Evolutionary conservation across 2,113 vertebrate genomes (phyloP).

Genomic region (Picathartes gymnocephalus): DNA sequence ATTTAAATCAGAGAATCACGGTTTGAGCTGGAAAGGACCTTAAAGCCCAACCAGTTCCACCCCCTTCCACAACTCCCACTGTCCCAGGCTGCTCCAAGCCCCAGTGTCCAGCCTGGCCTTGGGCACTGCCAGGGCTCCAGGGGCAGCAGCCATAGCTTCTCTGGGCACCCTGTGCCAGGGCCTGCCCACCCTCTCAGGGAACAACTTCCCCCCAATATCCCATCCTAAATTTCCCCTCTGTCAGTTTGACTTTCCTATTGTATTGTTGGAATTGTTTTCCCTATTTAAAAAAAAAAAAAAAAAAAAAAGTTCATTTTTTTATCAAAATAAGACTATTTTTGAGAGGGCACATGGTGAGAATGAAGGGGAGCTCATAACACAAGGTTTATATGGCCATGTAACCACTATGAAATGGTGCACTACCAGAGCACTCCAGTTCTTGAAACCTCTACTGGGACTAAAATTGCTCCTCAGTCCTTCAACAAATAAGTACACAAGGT

Average conservation of each 20-base stretch:
- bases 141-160: neutral
- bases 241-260: neutral
- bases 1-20: neutral
- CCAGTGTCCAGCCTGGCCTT: neutral
- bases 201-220: fast-evolving
- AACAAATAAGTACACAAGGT: neutral
- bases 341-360: neutral
- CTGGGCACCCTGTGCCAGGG: neutral
- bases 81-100: neutral
- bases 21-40: neutral
- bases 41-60: neutral
- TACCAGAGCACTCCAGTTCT: neutral
- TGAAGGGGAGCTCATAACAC: neutral
- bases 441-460: neutral
- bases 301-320: neutral
- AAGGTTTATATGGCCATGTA: neutral
- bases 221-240: neutral
- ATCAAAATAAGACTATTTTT: neutral
- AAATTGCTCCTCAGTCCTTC: neutral
- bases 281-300: neutral
- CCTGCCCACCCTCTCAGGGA: fast-evolving
- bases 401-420: neutral
- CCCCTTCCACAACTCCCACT: neutral
- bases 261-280: neutral
- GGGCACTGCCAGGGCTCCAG: neutral